These are phyloP conservation scores for Carassius carassius DNA, from an alignment of 2,113 vertebrate species.

Conservation along the genomic window DNA sequence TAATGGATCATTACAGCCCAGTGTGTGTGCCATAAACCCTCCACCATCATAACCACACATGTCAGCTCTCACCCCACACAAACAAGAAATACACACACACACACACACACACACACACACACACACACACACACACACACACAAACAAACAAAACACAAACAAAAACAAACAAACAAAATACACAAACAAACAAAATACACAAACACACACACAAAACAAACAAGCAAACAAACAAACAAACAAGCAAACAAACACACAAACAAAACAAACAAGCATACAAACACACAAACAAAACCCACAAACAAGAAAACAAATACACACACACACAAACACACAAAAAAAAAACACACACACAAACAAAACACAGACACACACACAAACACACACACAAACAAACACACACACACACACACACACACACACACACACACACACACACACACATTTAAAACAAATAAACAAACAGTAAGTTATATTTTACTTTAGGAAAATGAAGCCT, in stretches of 20 bases:
- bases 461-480: background rate
- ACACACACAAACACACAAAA: background rate
- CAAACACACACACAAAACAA: background rate
- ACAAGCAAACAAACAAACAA: background rate
- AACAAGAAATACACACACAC: background rate
- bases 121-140: no score
- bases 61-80: background rate
- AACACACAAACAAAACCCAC: no score
- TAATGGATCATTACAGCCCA: background rate
- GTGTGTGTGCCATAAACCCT: constrained; percentile 55
- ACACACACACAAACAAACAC: background rate
- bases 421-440: background rate
- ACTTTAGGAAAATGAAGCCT: background rate
- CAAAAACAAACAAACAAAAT: no score
- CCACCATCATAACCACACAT: background rate
- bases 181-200: no score
- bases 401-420: background rate
- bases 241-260: background rate
- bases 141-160: background rate
- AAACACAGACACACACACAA: background rate
- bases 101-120: background rate
- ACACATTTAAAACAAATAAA: no score
- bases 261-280: background rate
- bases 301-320: background rate
- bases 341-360: background rate